phyloP scores from a whole-genome alignment of 1,140 invertebrate genomes.

The Cydia amplana region DNA sequence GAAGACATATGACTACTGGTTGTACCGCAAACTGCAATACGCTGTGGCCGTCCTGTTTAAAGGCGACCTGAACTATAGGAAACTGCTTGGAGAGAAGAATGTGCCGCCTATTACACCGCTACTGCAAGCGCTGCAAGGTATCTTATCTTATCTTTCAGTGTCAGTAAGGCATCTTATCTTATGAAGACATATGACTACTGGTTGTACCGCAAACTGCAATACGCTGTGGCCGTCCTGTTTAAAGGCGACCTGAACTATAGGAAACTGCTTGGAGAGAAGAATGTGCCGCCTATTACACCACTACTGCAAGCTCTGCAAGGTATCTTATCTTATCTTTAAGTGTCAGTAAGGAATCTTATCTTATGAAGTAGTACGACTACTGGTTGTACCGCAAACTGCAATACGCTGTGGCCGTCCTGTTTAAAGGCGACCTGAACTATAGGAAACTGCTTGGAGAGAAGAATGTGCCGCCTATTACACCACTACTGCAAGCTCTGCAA shows the following conservation, averaged over 20 bases:
- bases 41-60: conserved; percentile 93
- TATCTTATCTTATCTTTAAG: background rate
- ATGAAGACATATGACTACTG: too few species aligned
- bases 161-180: too few species aligned
- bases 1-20: too few species aligned
- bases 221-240: conserved; percentile 89
- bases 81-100: conserved; percentile 93
- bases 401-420: conserved; percentile 82
- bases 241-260: conserved; percentile 99
- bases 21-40: conserved; percentile 87
- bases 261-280: conserved; percentile 94
- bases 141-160: background rate
- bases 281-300: conserved; percentile 83
- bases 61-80: conserved; percentile 95
- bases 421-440: conserved; percentile 84
- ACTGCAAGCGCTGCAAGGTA: conserved; percentile 85
- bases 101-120: conserved; percentile 82
- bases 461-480: conserved; percentile 83
- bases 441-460: conserved; percentile 95
- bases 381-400: too few species aligned
- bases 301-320: conserved; percentile 86
- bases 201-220: conserved; percentile 86
- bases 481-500: conserved; percentile 84
- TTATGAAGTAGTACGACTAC: too few species aligned
- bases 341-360: too few species aligned